Conservation (phyloP, 2,113 vertebrate species). For the Oplegnathus fasciatus region DNA sequence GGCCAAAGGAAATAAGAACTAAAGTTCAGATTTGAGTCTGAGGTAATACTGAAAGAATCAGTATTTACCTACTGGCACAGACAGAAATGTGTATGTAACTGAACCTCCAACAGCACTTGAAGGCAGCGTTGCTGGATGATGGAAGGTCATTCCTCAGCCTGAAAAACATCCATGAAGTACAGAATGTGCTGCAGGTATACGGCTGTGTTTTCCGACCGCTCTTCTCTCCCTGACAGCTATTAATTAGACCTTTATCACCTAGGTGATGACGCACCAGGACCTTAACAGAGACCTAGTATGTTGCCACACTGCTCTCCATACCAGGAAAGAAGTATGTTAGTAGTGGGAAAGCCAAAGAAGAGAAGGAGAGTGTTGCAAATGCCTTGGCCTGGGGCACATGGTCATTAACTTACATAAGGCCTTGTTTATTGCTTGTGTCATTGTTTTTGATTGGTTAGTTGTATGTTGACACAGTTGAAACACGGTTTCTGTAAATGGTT, state of each 20-base stretch:
- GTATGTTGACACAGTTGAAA: not conserved
- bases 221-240: conserved; percentile 16
- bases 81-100: not conserved
- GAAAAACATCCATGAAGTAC: conserved; percentile 42
- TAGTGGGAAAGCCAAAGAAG: not conserved
- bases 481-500: not conserved
- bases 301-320: not conserved
- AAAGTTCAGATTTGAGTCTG: not conserved
- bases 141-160: not conserved
- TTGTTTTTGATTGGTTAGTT: conserved; percentile 4
- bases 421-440: not conserved
- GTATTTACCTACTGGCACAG: not conserved
- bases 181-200: conserved; percentile 58
- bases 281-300: not conserved
- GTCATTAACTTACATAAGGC: conserved; percentile 23
- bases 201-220: not conserved
- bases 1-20: not conserved
- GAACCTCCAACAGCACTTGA: not conserved
- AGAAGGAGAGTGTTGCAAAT: conserved; percentile 20
- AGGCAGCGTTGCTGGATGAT: not conserved
- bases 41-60: not conserved
- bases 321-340: conserved; percentile 19
- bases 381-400: not conserved
- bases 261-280: conserved; percentile 1
- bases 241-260: conserved; percentile 29